Conservation (phyloP, 53 echinoderm and acorn worm species). For the Patiria pectinifera region DNA sequence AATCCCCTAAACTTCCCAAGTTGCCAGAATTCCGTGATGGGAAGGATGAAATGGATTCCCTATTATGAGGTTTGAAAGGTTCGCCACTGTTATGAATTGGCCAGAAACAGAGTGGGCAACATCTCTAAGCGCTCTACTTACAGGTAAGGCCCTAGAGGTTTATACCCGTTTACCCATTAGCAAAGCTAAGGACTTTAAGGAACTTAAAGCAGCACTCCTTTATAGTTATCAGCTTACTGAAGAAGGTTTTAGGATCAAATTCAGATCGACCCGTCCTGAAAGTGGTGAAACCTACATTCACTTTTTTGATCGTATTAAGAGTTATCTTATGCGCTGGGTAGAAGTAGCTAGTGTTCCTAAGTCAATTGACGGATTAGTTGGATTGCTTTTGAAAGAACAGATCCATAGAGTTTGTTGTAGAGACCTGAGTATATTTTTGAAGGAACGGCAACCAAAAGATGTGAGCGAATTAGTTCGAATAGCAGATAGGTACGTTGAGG, state of each 20-base stretch:
- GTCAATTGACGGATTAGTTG: slow-evolving; percentile 35
- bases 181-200: slow-evolving; percentile 23
- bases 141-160: slow-evolving; percentile 52
- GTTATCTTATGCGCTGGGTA: slow-evolving; percentile 48
- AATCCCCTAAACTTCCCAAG: slow-evolving; percentile 10
- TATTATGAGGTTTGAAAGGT: slow-evolving; percentile 59
- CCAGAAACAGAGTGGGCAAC: slow-evolving; percentile 48
- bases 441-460: slow-evolving; percentile 27
- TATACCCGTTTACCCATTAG: slow-evolving; percentile 43
- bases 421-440: slow-evolving; percentile 31
- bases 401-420: slow-evolving; percentile 15
- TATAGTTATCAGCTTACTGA: neutral
- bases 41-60: slow-evolving; percentile 57
- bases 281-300: slow-evolving; percentile 54
- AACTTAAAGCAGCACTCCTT: slow-evolving; percentile 35
- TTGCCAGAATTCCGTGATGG: slow-evolving; percentile 35
- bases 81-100: slow-evolving; percentile 43
- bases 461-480: neutral
- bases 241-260: neutral
- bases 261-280: slow-evolving; percentile 13
- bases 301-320: slow-evolving; percentile 32
- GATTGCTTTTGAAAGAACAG: slow-evolving; percentile 46
- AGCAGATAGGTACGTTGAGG: slow-evolving; percentile 47
- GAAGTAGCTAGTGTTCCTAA: slow-evolving; percentile 6
- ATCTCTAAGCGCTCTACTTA: slow-evolving; percentile 50